A percentile compares a stretch with the other conserved stretches of the same genome.
Conservation (phyloP, 1,140 invertebrate species). For the Eupeodes corollae region DNA sequence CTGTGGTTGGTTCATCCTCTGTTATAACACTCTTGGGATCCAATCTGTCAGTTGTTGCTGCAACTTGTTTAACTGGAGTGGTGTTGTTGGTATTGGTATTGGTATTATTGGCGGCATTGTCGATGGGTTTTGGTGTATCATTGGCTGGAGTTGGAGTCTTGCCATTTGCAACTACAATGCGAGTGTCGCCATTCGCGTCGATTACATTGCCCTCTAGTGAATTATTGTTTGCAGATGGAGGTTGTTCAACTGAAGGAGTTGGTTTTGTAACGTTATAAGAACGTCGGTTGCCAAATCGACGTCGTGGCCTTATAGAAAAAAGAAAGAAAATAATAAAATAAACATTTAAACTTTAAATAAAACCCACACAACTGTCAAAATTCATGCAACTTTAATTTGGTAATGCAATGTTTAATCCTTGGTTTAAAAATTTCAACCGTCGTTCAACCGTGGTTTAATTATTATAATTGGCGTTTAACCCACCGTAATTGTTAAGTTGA, state of each 20-base stretch:
- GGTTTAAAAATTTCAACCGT: no score
- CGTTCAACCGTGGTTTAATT: no score
- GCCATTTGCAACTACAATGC: not conserved
- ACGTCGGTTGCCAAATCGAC: not conserved
- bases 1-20: slow-evolving; percentile 64
- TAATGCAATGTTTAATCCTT: no score
- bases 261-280: not conserved
- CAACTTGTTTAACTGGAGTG: slow-evolving; percentile 6
- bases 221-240: not conserved
- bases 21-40: slow-evolving; percentile 36
- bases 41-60: slow-evolving; percentile 19
- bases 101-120: slow-evolving; percentile 11
- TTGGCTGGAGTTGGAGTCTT: not conserved
- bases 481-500: no score
- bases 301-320: not conserved
- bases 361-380: not conserved
- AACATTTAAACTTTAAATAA: not conserved
- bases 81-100: slow-evolving; percentile 30
- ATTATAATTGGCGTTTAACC: no score
- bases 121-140: not conserved
- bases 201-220: slow-evolving; percentile 8
- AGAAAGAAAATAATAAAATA: not conserved
- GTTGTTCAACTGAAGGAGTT: not conserved
- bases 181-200: slow-evolving; percentile 6
- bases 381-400: no score